Conservation (phyloP, 2,888 invertebrate genomes). For the Eupithecia centaureata region DNA sequence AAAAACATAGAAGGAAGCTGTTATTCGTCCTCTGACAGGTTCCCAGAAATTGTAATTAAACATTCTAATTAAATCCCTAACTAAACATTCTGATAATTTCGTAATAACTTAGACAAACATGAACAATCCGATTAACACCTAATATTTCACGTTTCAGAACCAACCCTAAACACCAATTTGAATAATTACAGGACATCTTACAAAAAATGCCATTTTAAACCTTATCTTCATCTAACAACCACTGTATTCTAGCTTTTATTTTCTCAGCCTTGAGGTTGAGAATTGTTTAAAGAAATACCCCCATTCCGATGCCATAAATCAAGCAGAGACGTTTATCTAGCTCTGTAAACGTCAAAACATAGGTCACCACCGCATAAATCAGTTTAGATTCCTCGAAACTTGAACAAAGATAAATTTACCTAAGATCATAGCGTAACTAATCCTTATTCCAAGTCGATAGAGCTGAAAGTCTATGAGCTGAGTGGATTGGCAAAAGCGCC, state of each 20-base stretch:
- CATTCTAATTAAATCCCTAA: neutral
- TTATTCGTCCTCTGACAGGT: neutral
- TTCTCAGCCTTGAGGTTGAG: neutral
- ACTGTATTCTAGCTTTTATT: neutral
- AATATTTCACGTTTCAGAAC: slow-evolving; percentile 23
- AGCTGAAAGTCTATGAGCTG: neutral
- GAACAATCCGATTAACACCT: slow-evolving; percentile 2
- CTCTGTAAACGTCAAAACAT: slow-evolving; percentile 57
- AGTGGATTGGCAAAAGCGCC: neutral
- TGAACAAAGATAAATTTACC: slow-evolving; percentile 18
- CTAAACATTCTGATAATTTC: neutral
- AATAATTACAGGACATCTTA: slow-evolving; percentile 6
- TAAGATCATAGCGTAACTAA: neutral
- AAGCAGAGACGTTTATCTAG: slow-evolving; percentile 48
- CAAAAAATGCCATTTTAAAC: slow-evolving; percentile 2
- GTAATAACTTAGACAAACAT: neutral
- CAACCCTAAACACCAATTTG: slow-evolving; percentile 28
- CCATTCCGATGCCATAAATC: slow-evolving; percentile 46
- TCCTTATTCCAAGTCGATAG: slow-evolving; percentile 28
- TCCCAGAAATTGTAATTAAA: neutral
- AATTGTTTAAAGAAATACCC: neutral
- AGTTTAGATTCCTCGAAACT: slow-evolving; percentile 41
- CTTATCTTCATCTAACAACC: neutral
- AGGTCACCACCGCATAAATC: slow-evolving; percentile 53
- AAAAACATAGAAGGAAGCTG: neutral